Evolutionary conservation across 2,113 vertebrate genomes (phyloP).

Genomic region (Gymnogyps californianus): DNA sequence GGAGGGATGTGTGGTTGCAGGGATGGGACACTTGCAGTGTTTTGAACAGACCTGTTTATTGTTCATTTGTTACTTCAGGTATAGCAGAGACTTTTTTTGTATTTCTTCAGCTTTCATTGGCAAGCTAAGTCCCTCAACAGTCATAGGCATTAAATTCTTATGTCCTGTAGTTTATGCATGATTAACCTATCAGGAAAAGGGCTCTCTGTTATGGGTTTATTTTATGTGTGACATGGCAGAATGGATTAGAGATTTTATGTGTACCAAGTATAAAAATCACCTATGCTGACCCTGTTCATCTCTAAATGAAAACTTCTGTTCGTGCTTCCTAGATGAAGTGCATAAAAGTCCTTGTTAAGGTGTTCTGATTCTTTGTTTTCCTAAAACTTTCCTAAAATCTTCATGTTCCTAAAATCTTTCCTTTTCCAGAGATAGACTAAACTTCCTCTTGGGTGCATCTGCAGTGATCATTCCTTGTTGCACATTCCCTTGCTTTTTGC

Average conservation of each 20-base stretch:
- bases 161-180: not conserved
- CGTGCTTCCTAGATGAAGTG: not conserved
- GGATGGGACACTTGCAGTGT: not conserved
- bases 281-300: not conserved
- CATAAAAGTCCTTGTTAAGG: not conserved
- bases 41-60: not conserved
- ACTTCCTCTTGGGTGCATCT: not conserved
- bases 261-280: not conserved
- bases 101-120: not conserved
- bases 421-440: not conserved
- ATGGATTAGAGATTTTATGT: not conserved
- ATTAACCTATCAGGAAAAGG: not conserved
- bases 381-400: not conserved
- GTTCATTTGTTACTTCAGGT: not conserved
- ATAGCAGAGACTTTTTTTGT: not conserved
- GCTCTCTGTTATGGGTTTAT: not conserved
- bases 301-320: not conserved
- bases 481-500: not conserved
- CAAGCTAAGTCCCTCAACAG: not conserved
- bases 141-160: not conserved
- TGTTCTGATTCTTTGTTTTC: not conserved
- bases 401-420: not conserved
- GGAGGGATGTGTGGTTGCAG: not conserved
- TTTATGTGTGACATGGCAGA: not conserved
- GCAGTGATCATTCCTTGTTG: not conserved